Evolutionary conservation across 2,113 vertebrate genomes (phyloP).

Genomic region (Phocoena phocoena): DNA sequence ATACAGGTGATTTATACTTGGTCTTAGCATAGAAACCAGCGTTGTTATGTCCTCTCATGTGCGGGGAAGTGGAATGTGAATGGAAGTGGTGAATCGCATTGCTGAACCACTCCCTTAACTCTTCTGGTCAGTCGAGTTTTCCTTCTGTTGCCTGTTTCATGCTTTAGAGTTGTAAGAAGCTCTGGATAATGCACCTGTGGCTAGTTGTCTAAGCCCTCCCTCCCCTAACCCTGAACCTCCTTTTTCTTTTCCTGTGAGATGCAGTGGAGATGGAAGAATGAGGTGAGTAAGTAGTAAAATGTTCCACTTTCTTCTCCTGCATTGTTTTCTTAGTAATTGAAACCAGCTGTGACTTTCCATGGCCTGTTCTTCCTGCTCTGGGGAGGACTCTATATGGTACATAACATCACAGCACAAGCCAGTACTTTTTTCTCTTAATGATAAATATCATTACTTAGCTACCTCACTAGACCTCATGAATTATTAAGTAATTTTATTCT

Average conservation of each 20-base stretch:
- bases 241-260: conserved; percentile 17
- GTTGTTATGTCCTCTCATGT: not conserved
- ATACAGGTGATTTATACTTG: not conserved
- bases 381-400: not conserved
- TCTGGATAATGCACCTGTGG: not conserved
- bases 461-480: not conserved
- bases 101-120: not conserved
- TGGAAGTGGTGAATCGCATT: not conserved
- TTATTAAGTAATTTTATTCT: conserved; percentile 18
- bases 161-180: not conserved
- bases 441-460: not conserved
- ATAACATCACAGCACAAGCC: not conserved
- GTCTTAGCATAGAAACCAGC: not conserved
- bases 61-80: not conserved
- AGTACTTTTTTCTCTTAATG: not conserved
- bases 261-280: not conserved
- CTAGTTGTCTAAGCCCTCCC: not conserved
- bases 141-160: not conserved
- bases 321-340: not conserved
- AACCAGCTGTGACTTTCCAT: not conserved
- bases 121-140: not conserved
- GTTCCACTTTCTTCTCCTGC: not conserved
- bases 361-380: not conserved
- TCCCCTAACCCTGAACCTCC: not conserved
- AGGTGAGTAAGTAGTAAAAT: not conserved